A percentile compares a stretch with the other conserved stretches of the same genome.
Evolutionary conservation across 2,113 vertebrate species (phyloP).

Genomic region (Philantomba maxwellii): DNA sequence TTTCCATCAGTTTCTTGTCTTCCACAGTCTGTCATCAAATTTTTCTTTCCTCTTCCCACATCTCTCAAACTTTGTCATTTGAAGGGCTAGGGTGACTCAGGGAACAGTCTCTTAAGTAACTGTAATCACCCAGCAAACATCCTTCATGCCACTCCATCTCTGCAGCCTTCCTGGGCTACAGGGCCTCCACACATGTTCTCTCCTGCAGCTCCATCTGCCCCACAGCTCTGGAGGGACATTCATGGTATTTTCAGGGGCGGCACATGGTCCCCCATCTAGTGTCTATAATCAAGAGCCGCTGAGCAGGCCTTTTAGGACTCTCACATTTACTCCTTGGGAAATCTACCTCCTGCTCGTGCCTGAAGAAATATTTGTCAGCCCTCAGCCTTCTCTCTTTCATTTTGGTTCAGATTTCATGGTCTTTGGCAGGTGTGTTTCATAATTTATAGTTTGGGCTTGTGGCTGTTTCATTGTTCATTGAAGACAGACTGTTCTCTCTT

Average conservation of each 20-base stretch:
- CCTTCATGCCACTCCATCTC: not conserved
- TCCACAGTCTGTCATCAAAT: no score
- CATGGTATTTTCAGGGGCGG: not conserved
- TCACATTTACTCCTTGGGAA: not conserved
- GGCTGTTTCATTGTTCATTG: slow-evolving; percentile 37
- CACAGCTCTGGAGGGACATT: fast-evolving
- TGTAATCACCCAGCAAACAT: not conserved
- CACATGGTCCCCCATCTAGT: not conserved
- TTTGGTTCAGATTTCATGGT: not conserved
- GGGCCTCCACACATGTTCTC: not conserved
- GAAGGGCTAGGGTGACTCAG: not conserved
- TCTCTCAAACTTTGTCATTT: not conserved
- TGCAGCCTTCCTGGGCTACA: not conserved
- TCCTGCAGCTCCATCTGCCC: not conserved
- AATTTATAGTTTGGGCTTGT: slow-evolving; percentile 23
- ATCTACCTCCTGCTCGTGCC: not conserved
- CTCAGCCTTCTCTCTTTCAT: not conserved
- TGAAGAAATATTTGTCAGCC: not conserved
- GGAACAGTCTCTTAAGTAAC: not conserved
- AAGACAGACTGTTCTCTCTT: not conserved
- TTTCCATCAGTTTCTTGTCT: not conserved
- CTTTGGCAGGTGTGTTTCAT: slow-evolving; percentile 24
- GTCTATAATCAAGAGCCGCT: not conserved
- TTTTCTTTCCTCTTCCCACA: not conserved
- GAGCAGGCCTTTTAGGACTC: not conserved